Conservation (phyloP, 2,113 vertebrate genomes). For the Protobothrops flavoviridis region DNA sequence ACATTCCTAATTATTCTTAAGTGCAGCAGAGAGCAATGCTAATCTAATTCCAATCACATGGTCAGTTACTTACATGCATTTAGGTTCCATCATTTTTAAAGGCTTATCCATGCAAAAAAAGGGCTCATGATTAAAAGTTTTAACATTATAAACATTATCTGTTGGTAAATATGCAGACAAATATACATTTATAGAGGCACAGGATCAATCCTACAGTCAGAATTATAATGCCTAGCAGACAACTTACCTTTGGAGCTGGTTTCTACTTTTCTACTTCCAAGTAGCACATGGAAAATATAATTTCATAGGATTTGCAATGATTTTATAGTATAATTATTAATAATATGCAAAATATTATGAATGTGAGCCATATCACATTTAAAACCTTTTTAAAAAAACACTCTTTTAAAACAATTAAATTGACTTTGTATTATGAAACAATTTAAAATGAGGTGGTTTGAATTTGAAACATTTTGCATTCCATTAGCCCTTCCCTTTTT, state of each 20-base stretch:
- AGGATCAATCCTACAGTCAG: not conserved
- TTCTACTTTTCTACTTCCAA: not conserved
- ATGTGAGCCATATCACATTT: not conserved
- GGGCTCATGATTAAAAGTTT: not conserved
- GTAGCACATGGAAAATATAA: too few relatives aligned
- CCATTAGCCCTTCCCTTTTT: not conserved
- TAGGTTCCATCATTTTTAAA: not conserved
- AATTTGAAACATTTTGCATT: not conserved
- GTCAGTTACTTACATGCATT: not conserved
- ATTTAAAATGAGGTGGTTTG: not conserved
- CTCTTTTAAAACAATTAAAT: not conserved
- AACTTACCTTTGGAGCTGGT: not conserved
- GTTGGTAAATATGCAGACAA: not conserved
- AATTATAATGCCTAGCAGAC: not conserved
- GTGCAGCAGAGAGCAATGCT: not conserved
- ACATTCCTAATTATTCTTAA: conserved; percentile 1
- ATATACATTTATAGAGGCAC: not conserved
- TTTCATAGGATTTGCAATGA: not conserved
- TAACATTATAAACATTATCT: not conserved
- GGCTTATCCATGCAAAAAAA: not conserved
- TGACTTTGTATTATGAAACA: not conserved
- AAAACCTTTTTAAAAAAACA: not conserved
- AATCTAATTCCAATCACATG: not conserved
- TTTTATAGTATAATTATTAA: not conserved
- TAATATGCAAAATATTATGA: not conserved